A percentile compares a stretch with the other conserved stretches of the same genome.
Evolutionary conservation across 2,888 invertebrate genomes (phyloP).

Genomic region (Eumacrocentrus americanus): DNA sequence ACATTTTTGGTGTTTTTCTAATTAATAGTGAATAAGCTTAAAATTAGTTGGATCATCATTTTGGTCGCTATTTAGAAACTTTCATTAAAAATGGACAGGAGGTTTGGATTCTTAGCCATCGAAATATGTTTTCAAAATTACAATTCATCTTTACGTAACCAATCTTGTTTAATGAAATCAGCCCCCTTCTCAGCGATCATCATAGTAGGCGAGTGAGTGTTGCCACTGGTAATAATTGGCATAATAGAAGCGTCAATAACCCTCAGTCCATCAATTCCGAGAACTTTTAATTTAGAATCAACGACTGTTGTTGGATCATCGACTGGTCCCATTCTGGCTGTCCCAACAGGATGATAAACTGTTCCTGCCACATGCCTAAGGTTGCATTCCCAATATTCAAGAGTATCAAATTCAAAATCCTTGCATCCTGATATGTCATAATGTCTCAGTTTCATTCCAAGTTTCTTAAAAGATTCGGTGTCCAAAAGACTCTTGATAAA

Average conservation of each 20-base stretch:
- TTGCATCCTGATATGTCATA: slow-evolving; percentile 48
- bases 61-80: too few relatives aligned
- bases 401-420: slow-evolving; percentile 41
- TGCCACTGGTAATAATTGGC: slow-evolving; percentile 69
- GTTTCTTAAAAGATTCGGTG: slow-evolving; percentile 43
- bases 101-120: too few relatives aligned
- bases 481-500: slow-evolving; percentile 44
- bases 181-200: slow-evolving; percentile 74
- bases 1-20: too few relatives aligned
- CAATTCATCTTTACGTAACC: slow-evolving; percentile 56
- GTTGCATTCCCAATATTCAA: slow-evolving; percentile 63
- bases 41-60: too few relatives aligned
- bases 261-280: slow-evolving; percentile 64
- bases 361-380: slow-evolving; percentile 66
- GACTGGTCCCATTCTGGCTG: slow-evolving; percentile 68
- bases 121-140: slow-evolving; percentile 21
- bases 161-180: slow-evolving; percentile 68
- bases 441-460: slow-evolving; percentile 36
- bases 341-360: slow-evolving; percentile 68
- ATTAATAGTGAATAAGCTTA: too few relatives aligned
- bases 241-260: slow-evolving; percentile 73
- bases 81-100: too few relatives aligned
- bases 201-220: slow-evolving; percentile 68
- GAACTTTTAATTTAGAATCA: slow-evolving; percentile 65
- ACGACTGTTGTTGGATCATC: slow-evolving; percentile 64